Percentiles rank a stretch among this genome's conserved stretches.
Conservation (phyloP, 1,140 invertebrate species). For the Drosophila insularis region DNA sequence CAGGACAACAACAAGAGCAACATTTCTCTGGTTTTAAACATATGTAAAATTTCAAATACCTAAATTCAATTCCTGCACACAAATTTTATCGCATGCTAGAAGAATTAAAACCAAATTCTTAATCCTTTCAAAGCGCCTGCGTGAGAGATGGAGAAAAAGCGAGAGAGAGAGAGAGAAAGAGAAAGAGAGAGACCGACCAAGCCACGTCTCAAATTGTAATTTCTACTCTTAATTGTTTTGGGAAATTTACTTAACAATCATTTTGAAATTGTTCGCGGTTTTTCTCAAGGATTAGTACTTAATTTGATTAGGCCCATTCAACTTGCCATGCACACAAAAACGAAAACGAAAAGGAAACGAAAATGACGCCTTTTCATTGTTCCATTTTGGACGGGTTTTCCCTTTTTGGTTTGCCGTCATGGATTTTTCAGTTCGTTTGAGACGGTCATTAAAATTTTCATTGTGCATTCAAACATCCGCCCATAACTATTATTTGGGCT, state of each 20-base stretch:
- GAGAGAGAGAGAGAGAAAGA: background rate
- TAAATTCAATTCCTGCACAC: constrained; percentile 28
- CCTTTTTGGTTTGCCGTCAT: constrained; percentile 28
- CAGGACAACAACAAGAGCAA: constrained; percentile 17
- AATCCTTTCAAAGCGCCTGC: constrained; percentile 34
- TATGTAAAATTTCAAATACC: constrained; percentile 46
- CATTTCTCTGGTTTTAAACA: constrained; percentile 26
- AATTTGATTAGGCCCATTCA: constrained; percentile 75
- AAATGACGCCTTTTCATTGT: constrained; percentile 64
- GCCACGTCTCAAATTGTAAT: background rate
- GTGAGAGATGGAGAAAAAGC: background rate
- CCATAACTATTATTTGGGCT: constrained; percentile 58
- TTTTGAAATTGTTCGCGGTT: constrained; percentile 77
- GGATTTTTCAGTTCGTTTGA: constrained; percentile 51
- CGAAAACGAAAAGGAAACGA: background rate
- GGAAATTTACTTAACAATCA: constrained; percentile 80
- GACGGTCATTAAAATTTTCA: constrained; percentile 55
- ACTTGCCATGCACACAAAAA: background rate
- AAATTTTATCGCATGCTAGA: constrained; percentile 34
- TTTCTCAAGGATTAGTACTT: constrained; percentile 78
- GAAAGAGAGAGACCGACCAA: background rate
- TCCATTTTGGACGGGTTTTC: constrained; percentile 47
- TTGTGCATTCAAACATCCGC: constrained; percentile 24
- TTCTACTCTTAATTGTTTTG: constrained; percentile 68
- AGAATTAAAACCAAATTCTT: constrained; percentile 14